Evolutionary conservation across 2,888 invertebrate species (phyloP).

Genomic region (Clepsis dumicolana): DNA sequence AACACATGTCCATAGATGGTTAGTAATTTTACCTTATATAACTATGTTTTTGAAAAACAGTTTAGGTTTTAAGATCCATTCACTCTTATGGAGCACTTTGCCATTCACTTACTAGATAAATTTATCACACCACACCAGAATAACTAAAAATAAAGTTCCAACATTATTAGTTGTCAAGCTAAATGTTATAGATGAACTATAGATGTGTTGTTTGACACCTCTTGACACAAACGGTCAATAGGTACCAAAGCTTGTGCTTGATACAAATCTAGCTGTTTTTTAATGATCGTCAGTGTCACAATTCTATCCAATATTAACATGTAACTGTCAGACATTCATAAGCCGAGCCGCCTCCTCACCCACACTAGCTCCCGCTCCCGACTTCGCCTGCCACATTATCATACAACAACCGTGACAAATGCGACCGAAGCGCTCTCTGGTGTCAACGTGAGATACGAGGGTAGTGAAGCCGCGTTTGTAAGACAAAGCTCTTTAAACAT

Average conservation of each 20-base stretch:
- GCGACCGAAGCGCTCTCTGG: slow-evolving; percentile 1
- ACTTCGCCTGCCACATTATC: slow-evolving; percentile 10
- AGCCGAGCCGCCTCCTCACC: slow-evolving; percentile 22
- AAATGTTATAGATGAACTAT: too few species aligned
- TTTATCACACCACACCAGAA: too few species aligned
- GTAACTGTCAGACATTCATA: slow-evolving; percentile 21
- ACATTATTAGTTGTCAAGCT: too few species aligned
- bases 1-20: too few species aligned
- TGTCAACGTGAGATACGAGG: slow-evolving; percentile 1
- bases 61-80: too few species aligned
- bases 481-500: not conserved
- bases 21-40: too few species aligned
- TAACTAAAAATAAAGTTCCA: too few species aligned
- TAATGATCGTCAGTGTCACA: not conserved
- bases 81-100: too few species aligned
- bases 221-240: too few species aligned
- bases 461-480: not conserved
- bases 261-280: not conserved
- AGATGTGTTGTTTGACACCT: too few species aligned
- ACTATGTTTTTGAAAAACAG: too few species aligned
- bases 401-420: slow-evolving; percentile 16
- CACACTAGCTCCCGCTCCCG: slow-evolving; percentile 40
- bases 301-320: slow-evolving; percentile 22
- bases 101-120: too few species aligned
- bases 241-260: not conserved